Evolutionary conservation across 2,797 vertebrate genomes (phyloP), one percentile per base, ranked within the genome.

Genomic region (Zalophus californianus): DNA sequence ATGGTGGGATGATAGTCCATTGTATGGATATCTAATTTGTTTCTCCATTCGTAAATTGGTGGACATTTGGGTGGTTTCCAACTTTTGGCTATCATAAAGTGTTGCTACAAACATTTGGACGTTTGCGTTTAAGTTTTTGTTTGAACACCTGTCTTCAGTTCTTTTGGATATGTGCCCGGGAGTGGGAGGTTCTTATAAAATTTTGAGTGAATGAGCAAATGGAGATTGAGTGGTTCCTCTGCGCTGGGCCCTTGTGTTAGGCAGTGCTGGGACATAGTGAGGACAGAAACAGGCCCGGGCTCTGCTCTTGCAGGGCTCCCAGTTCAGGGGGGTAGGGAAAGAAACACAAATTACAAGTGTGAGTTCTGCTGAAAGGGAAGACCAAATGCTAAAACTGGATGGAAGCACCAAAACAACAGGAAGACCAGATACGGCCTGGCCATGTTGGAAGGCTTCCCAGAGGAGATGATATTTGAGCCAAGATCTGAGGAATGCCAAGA

Each of bases 391-490:
- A 44, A 83, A 25, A 77, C 9, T 10, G 27, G 66, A 20, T 2
- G 16, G 27, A 35, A 68, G n/a, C n/a, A 35, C 66, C 20, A 35
- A 68, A 70, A 60, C 60, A 52, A 50, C 7, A 66, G 54, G 64
- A 91, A 75, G 75, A 38, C 41, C 32, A 35, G 70, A 70, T 14
- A 14, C 15, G 11, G 41, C 27, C 85, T 15, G 38, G 60, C 16
- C 52, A 44, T 75, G 79, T 70, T 62, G 79, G 86, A 89, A 56
- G 86, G 84, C 52, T 50, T 85, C 52, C 85, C 27, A n/a, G 86
- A 52, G 60, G 86, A 70, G 54, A 62, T 72, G 73, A 35, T 29
- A 44, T 50, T 75, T 87, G 44, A 78, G 16, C n/a, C 68, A 72
- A 52, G 21, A 78, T 41, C n/a, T 66, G 56, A 87, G 66, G 75